Evolutionary conservation across 2,113 vertebrate species (phyloP).

Genomic region (Pseudorectes ferrugineus): DNA sequence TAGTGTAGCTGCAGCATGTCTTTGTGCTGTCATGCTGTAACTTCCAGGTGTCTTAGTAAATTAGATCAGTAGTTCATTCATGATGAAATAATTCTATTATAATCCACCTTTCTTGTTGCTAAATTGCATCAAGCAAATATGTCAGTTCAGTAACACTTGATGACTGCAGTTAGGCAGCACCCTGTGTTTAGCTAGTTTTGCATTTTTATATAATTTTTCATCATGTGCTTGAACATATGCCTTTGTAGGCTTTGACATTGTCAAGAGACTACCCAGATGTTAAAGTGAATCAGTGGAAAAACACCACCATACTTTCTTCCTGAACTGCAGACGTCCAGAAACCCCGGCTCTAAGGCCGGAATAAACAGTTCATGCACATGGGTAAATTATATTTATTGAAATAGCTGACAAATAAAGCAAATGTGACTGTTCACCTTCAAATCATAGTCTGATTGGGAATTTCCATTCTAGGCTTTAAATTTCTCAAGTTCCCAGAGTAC

Average conservation of each 20-base stretch:
- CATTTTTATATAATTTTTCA: background rate
- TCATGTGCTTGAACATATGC: background rate
- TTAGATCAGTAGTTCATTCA: background rate
- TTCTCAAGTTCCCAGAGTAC: background rate
- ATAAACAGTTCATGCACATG: background rate
- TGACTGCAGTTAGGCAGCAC: background rate
- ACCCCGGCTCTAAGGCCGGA: background rate
- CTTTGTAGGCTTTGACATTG: background rate
- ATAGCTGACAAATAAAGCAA: background rate
- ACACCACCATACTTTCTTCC: background rate
- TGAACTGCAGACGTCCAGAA: background rate
- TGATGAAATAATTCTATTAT: conserved; percentile 16
- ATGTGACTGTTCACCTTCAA: background rate
- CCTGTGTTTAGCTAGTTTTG: background rate
- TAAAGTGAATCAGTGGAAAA: background rate
- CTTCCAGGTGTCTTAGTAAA: conserved; percentile 24
- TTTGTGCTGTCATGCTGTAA: conserved; percentile 18
- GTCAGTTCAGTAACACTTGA: background rate
- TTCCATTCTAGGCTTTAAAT: background rate
- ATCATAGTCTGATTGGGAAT: background rate
- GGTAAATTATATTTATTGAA: background rate
- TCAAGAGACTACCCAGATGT: background rate
- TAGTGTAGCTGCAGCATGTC: conserved; percentile 3
- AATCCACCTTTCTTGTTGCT: background rate
- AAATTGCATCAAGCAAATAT: conserved; percentile 14